Evolutionary conservation across 2,888 invertebrate species (phyloP).

Genomic region (Leptura quadrifasciata): DNA sequence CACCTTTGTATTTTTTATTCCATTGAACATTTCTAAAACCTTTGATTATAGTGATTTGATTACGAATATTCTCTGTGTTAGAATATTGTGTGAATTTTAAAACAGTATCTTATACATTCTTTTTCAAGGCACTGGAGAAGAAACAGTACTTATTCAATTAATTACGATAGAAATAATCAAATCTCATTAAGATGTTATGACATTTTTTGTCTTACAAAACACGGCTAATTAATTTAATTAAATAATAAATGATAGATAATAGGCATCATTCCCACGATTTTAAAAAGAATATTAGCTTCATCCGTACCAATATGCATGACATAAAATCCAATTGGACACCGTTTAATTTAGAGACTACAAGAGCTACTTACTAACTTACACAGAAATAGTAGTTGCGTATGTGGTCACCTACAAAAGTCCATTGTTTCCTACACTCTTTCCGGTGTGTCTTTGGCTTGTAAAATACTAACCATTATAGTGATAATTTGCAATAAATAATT

Average conservation of each 20-base stretch:
- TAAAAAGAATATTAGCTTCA: not conserved
- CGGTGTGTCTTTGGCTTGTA: not conserved
- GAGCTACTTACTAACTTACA: not conserved
- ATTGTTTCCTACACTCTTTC: not conserved
- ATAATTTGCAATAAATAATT: not conserved
- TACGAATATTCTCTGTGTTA: not conserved
- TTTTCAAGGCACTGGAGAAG: not conserved
- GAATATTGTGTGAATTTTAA: not conserved
- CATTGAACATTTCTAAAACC: not conserved
- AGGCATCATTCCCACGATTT: slow-evolving; percentile 2
- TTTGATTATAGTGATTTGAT: not conserved
- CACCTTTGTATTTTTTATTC: not conserved
- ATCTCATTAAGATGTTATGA: slow-evolving; percentile 14
- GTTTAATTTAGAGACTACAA: not conserved
- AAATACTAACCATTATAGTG: not conserved
- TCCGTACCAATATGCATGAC: not conserved
- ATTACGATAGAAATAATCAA: not conserved
- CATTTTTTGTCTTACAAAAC: not conserved
- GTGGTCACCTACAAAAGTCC: not conserved
- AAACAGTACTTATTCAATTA: not conserved
- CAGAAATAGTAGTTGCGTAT: not conserved
- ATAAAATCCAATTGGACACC: not conserved
- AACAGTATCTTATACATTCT: not conserved
- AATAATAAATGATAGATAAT: slow-evolving; percentile 3
- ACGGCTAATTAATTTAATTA: slow-evolving; percentile 2